A percentile compares a stretch with the other conserved stretches of the same genome.
Conservation (phyloP, 2,113 vertebrate species). For the Diadophis punctatus region DNA sequence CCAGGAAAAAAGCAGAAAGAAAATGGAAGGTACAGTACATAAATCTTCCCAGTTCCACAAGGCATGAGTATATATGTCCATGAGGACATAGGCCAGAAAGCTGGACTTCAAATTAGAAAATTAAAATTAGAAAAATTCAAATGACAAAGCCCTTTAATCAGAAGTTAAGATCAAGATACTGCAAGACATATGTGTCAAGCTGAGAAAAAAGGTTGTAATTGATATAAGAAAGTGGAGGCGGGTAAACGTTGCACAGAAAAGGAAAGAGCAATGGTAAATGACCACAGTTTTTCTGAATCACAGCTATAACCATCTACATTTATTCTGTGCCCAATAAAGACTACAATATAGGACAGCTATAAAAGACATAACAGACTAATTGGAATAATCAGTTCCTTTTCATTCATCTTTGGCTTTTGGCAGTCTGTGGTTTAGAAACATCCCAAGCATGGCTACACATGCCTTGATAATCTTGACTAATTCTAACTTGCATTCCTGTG, state of each 20-base stretch:
- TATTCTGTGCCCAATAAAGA: neutral
- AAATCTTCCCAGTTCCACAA: neutral
- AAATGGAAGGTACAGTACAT: neutral
- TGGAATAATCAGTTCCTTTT: conserved; percentile 11
- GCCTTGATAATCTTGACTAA: neutral
- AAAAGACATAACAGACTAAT: neutral
- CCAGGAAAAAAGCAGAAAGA: conserved; percentile 11
- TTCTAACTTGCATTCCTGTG: neutral
- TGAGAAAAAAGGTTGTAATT: neutral
- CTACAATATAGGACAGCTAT: neutral
- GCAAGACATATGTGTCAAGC: neutral
- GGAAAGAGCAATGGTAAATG: neutral
- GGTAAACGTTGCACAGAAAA: neutral
- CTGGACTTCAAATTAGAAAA: neutral
- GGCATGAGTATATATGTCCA: neutral
- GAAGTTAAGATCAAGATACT: neutral
- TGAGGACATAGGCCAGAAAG: neutral
- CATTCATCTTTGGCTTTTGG: conserved; percentile 6
- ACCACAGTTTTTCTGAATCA: neutral
- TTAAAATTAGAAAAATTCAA: neutral
- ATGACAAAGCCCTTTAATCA: neutral
- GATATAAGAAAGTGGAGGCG: neutral
- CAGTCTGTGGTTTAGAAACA: conserved; percentile 9
- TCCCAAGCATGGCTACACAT: neutral
- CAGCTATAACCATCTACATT: neutral